Conservation (phyloP, 2,888 invertebrate species). For the Caenorhabditis imperialis region DNA sequence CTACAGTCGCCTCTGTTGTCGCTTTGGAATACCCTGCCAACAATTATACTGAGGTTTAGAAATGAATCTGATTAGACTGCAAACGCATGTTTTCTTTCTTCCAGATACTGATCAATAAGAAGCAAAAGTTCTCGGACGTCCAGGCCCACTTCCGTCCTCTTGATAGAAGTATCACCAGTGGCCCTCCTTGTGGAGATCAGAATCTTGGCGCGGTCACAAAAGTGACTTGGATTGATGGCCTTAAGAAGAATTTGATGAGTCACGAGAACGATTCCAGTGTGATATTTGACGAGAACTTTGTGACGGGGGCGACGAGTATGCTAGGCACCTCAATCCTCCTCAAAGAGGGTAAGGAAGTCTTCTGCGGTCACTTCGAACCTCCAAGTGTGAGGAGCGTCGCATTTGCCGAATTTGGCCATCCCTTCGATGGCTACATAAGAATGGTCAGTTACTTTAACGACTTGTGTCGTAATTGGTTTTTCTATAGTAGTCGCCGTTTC, state of each 20-base stretch:
- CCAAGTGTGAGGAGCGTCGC: slow-evolving; percentile 50
- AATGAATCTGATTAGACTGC: no score
- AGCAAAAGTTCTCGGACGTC: slow-evolving; percentile 50
- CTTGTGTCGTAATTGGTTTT: background rate
- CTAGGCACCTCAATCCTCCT: slow-evolving; percentile 42
- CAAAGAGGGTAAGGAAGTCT: slow-evolving; percentile 58
- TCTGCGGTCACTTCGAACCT: slow-evolving; percentile 64
- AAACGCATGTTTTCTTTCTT: slow-evolving; percentile 3
- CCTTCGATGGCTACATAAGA: slow-evolving; percentile 60
- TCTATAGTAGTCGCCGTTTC: slow-evolving; percentile 3
- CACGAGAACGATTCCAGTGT: slow-evolving; percentile 61
- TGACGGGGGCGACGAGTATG: slow-evolving; percentile 57
- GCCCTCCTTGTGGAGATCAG: slow-evolving; percentile 65
- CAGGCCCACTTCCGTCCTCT: slow-evolving; percentile 61
- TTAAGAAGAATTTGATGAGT: slow-evolving; percentile 45
- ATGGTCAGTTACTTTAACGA: slow-evolving; percentile 36
- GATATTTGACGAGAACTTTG: slow-evolving; percentile 56
- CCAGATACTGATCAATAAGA: slow-evolving; percentile 66
- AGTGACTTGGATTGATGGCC: slow-evolving; percentile 48
- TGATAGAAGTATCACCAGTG: slow-evolving; percentile 62
- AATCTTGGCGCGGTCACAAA: slow-evolving; percentile 59
- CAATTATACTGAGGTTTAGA: slow-evolving; percentile 67
- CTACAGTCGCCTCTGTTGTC: slow-evolving; percentile 64
- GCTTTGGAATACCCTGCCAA: slow-evolving; percentile 69
- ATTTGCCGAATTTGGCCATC: slow-evolving; percentile 58